Base-by-base conservation (phyloP, 2,888 invertebrate species). In the Amblyjoppa fuscipennis region DNA sequence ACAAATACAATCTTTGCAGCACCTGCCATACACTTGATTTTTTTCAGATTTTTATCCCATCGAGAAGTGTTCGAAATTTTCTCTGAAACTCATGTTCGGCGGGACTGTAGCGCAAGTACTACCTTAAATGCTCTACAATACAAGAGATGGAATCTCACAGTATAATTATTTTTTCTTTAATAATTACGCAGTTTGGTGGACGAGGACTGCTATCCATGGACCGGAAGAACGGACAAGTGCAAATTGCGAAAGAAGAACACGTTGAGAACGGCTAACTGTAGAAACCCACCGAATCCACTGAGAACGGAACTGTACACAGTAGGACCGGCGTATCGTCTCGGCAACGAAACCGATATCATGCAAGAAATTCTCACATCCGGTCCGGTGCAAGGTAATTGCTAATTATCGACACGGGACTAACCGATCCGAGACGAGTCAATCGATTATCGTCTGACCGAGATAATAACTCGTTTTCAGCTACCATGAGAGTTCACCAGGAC, bases 401-500 rank as follows among this genome's bases (percentile, higher is more conserved):
- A 45, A 78, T 66, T 66, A 49, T 31, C 11, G 13, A 3, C 20
- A 38, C 53, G 31, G 7, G 64, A 59, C 4, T 5, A 11, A 25
- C 34, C 31, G 25, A 2, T 28, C 59, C 25, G 16, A 68, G 66
- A 56, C 49, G 70, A 87, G 75, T 11, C 51, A 68, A 78, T 53
- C 61, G 69, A 64, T 70, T 38, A 53, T 41, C 34, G 76, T 69
- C n/a, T 56, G 45, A 68, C 28, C 75, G 56, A 71, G 64, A 71
- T 75, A 79, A 61, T 45, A n/a, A 31, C 41, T 53, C 59, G 45
- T 71, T 85, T 66, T 66, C 95, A 97, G 98, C 99, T 0, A 97
- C 98, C 16, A 97, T 99, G 96, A 96, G 96, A 87, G 98, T 99
- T 1, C 96, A 97, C 92, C 97, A 98, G 89, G 99, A 99, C 94